phyloP scores from a whole-genome alignment of 1,140 invertebrate genomes.

The Drosophila pachea region DNA sequence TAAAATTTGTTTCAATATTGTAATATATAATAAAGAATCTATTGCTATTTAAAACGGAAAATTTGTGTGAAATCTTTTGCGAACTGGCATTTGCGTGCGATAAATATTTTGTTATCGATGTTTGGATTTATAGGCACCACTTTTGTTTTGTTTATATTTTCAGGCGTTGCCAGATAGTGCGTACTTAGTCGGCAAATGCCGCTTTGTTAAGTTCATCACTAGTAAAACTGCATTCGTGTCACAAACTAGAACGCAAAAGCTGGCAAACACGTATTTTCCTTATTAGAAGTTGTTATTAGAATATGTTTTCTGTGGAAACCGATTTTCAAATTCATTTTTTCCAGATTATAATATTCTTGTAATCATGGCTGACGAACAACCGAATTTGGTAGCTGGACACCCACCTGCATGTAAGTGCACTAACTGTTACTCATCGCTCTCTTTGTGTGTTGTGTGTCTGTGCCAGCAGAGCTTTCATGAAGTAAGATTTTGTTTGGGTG shows the following conservation, averaged over 20 bases:
- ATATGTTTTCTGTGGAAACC: neutral
- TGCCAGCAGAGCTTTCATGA: constrained; percentile 3
- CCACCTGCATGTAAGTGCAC: constrained; percentile 87
- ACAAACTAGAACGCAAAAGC: constrained; percentile 39
- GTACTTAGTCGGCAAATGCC: neutral
- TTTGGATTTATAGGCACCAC: neutral
- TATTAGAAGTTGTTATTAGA: constrained; percentile 11
- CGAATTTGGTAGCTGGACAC: constrained; percentile 88
- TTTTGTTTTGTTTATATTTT: constrained; percentile 26
- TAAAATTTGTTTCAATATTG: neutral
- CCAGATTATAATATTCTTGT: constrained; percentile 1
- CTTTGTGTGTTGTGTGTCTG: constrained; percentile 13
- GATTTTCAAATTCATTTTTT: neutral
- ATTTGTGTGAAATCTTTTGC: constrained; percentile 33
- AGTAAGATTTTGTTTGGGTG: constrained; percentile 23
- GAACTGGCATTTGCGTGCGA: constrained; percentile 3
- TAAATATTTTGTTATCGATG: neutral
- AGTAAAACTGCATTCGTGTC: constrained; percentile 45
- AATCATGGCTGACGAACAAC: constrained; percentile 80
- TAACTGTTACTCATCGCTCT: constrained; percentile 5
- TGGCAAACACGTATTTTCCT: constrained; percentile 10
- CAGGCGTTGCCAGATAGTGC: constrained; percentile 3
- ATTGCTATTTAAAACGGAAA: constrained; percentile 13
- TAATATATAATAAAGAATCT: neutral
- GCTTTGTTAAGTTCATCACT: constrained; percentile 20